Evolutionary conservation across 2,797 vertebrate species (phyloP).

Genomic region (Moxostoma hubbsi): DNA sequence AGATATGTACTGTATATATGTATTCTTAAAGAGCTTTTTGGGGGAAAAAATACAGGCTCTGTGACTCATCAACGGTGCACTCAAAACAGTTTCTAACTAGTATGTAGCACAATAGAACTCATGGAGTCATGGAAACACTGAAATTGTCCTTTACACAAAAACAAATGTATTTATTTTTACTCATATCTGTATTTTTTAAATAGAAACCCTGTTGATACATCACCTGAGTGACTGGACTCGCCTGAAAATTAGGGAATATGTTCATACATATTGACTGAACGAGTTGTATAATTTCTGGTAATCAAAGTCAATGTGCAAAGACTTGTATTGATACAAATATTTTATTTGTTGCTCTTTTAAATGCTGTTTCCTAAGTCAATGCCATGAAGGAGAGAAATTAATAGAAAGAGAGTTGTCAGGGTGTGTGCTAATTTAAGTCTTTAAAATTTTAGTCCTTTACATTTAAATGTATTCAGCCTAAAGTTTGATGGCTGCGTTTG

Average conservation of each 20-base stretch:
- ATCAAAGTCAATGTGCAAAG: conserved; percentile 41
- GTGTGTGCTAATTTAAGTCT: conserved; percentile 29
- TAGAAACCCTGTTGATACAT: not conserved
- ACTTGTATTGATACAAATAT: not conserved
- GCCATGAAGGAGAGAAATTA: conserved; percentile 44
- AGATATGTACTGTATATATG: conserved; percentile 15
- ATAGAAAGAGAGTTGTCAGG: conserved; percentile 52
- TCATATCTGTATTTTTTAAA: conserved; percentile 30
- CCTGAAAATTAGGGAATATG: conserved; percentile 31
- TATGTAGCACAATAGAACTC: conserved; percentile 13
- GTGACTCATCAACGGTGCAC: not conserved
- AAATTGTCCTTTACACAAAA: not conserved
- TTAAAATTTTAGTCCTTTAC: not conserved
- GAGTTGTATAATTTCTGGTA: conserved; percentile 41
- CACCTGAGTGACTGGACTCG: not conserved
- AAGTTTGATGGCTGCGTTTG: not conserved
- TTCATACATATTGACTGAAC: conserved; percentile 58
- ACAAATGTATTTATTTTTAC: conserved; percentile 44
- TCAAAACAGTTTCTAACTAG: not conserved
- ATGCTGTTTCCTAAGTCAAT: conserved; percentile 14
- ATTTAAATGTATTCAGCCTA: conserved; percentile 31
- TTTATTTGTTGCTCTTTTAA: conserved; percentile 25
- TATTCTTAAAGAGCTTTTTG: not conserved
- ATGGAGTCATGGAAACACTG: not conserved
- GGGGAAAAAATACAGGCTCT: not conserved